A percentile compares a stretch with the other conserved stretches of the same genome.
phyloP scores from a whole-genome alignment of 2,888 invertebrate genomes.

The Drosophila falleni region DNA sequence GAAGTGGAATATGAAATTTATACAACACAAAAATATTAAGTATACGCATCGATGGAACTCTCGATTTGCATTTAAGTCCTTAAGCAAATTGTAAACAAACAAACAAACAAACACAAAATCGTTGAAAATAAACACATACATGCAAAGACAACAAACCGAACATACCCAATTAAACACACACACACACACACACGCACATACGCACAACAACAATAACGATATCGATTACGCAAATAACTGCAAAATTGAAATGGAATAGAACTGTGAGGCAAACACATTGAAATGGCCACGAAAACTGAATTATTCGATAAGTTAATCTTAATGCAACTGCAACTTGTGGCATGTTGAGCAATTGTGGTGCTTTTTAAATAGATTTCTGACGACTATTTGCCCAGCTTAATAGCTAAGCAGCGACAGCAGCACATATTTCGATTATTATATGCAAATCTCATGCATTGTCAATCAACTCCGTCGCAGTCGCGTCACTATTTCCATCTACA shows the following conservation, averaged over 20 bases:
- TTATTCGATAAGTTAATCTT: constrained; percentile 39
- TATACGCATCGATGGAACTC: constrained; percentile 7
- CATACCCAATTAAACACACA: constrained; percentile 15
- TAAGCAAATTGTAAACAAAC: constrained; percentile 48
- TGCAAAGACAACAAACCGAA: constrained; percentile 8
- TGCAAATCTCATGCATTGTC: constrained; percentile 74
- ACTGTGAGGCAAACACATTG: constrained; percentile 3
- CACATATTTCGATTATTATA: constrained; percentile 72
- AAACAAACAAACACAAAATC: constrained; percentile 42
- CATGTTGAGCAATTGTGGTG: background rate
- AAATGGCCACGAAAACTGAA: constrained; percentile 29
- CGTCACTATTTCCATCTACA: background rate
- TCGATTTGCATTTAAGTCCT: background rate
- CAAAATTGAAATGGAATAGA: constrained; percentile 32
- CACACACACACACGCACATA: background rate
- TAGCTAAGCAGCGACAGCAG: constrained; percentile 33
- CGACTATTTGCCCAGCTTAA: constrained; percentile 61
- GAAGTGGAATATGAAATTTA: background rate
- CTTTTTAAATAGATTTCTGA: constrained; percentile 21
- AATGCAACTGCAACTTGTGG: constrained; percentile 40
- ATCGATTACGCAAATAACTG: constrained; percentile 66
- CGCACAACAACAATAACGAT: constrained; percentile 31
- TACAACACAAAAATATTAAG: constrained; percentile 4
- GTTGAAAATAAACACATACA: constrained; percentile 40
- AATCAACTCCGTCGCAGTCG: constrained; percentile 43